Conservation (phyloP, 2,888 invertebrate genomes). For the Metalampra italica region DNA sequence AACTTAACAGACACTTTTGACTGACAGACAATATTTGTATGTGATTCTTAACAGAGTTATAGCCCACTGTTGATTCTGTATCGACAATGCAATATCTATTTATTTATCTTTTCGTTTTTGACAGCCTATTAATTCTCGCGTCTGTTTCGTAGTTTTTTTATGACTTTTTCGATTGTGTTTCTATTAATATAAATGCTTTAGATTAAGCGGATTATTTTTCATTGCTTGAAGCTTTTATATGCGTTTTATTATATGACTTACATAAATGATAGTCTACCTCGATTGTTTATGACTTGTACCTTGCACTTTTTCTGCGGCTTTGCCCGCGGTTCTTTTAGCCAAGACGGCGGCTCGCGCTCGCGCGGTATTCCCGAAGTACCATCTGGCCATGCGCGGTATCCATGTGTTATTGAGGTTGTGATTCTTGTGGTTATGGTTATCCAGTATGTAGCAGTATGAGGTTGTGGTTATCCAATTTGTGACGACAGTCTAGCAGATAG, state of each 20-base stretch:
- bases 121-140: conserved; percentile 31
- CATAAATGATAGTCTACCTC: no score
- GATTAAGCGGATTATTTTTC: background rate
- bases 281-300: no score
- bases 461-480: no score
- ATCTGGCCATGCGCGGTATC: no score
- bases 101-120: conserved; percentile 27
- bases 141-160: conserved; percentile 10
- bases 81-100: conserved; percentile 28
- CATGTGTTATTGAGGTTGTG: no score
- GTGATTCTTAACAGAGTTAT: conserved; percentile 26
- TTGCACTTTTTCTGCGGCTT: no score
- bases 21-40: conserved; percentile 40
- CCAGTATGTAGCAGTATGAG: no score
- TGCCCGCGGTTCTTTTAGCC: no score
- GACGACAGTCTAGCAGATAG: no score
- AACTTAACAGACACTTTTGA: conserved; percentile 41
- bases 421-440: no score
- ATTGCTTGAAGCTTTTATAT: conserved; percentile 9
- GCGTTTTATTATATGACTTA: conserved; percentile 30
- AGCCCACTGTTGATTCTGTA: conserved; percentile 34
- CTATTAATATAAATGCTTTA: background rate
- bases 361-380: no score
- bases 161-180: conserved; percentile 6
- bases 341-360: no score